Evolutionary conservation across 1,140 invertebrate genomes (phyloP).

Genomic region (Nephila pilipes): DNA sequence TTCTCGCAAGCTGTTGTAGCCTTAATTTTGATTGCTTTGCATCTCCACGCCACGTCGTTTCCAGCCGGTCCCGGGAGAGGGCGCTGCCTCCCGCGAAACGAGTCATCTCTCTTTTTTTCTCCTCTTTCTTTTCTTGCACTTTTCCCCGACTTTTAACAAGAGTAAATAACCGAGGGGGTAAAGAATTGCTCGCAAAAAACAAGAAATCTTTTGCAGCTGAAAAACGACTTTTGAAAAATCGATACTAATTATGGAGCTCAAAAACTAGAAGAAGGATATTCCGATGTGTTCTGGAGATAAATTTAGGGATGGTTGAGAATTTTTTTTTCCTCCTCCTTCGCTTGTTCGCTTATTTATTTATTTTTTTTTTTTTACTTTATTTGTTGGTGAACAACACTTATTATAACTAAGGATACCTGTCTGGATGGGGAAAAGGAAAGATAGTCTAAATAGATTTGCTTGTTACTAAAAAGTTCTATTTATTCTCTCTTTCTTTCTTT

Average conservation of each 20-base stretch:
- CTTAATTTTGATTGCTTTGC: conserved; percentile 68
- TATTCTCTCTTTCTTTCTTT: not conserved
- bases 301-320: conserved; percentile 8
- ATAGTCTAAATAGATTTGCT: conserved; percentile 31
- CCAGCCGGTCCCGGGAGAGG: not conserved
- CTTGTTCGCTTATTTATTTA: not conserved
- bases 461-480: conserved; percentile 20
- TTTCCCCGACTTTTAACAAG: conserved; percentile 50
- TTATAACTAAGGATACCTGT: conserved; percentile 31
- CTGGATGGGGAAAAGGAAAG: not conserved
- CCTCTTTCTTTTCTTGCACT: not conserved
- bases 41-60: not conserved
- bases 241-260: conserved; percentile 66
- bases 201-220: not conserved
- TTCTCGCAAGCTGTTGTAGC: conserved; percentile 67
- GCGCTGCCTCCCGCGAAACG: not conserved
- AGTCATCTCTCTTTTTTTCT: not conserved
- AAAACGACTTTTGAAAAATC: conserved; percentile 68
- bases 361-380: not conserved
- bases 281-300: conserved; percentile 43
- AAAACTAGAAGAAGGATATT: conserved; percentile 46
- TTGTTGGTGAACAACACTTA: conserved; percentile 33
- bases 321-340: not conserved
- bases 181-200: conserved; percentile 9
- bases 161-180: conserved; percentile 67